Percentiles rank a stretch among this genome's conserved stretches.
Conservation (phyloP, 92 coral and sea anemone genomes). For the Porites cylindrica region DNA sequence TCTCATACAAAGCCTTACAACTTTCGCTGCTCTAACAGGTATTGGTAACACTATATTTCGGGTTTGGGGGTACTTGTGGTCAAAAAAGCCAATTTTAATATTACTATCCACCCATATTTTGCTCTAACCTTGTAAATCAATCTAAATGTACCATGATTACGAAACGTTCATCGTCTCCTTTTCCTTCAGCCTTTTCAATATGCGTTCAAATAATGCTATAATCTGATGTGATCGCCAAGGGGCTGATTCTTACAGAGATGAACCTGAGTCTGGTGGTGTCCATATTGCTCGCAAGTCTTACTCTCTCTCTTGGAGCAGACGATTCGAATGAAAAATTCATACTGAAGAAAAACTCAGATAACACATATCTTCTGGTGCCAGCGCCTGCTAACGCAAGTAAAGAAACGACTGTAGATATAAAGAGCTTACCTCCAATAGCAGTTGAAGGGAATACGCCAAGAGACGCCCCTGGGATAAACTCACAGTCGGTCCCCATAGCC, state of each 20-base stretch:
- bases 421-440: conserved; percentile 77
- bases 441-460: conserved; percentile 8
- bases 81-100: too few relatives aligned
- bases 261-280: neutral
- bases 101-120: too few relatives aligned
- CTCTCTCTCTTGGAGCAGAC: conserved; percentile 12
- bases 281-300: conserved; percentile 7
- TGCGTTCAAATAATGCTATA: neutral
- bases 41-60: too few relatives aligned
- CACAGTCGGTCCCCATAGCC: conserved; percentile 46
- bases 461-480: conserved; percentile 67
- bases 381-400: conserved; percentile 67
- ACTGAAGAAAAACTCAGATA: conserved; percentile 69
- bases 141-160: too few relatives aligned
- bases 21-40: too few relatives aligned
- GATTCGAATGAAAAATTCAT: conserved; percentile 53
- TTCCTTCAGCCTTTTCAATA: neutral
- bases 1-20: too few relatives aligned
- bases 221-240: conserved; percentile 33
- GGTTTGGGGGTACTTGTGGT: too few relatives aligned
- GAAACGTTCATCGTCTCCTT: neutral
- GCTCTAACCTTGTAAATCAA: too few relatives aligned
- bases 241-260: conserved; percentile 9
- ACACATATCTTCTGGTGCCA: conserved; percentile 73
- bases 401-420: conserved; percentile 65